These are phyloP conservation scores for Neoniphon sammara DNA, from an alignment of 2,797 vertebrate genomes.

Conservation along the genomic window DNA sequence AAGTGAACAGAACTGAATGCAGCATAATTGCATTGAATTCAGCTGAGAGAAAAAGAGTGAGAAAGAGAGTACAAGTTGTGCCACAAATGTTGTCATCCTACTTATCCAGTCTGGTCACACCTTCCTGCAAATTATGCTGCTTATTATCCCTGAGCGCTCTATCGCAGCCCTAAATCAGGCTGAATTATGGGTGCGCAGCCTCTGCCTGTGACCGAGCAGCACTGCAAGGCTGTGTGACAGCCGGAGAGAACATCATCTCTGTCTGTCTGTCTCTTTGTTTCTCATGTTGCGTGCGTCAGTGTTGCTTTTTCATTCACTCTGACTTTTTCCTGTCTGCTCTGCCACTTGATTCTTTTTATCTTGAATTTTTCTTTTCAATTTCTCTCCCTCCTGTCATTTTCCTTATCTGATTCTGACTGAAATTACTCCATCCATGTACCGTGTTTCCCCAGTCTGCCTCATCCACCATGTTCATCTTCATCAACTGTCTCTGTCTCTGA, in stretches of 20 bases:
- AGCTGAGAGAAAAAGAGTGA: conserved; percentile 27
- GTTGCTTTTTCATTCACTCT: conserved; percentile 26
- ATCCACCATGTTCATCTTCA: not conserved
- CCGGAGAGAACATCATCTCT: conserved; percentile 48
- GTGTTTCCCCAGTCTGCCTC: conserved; percentile 18
- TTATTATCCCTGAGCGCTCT: conserved; percentile 78
- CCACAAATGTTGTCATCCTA: conserved; percentile 48
- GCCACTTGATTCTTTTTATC: conserved; percentile 46
- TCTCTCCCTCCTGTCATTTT: conserved; percentile 41
- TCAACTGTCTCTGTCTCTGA: conserved; percentile 4
- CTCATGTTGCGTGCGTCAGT: conserved; percentile 17
- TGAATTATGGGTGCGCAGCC: conserved; percentile 76
- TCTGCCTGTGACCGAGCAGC: conserved; percentile 62
- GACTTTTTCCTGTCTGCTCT: conserved; percentile 34
- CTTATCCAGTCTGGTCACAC: conserved; percentile 77
- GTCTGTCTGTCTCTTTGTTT: conserved; percentile 50
- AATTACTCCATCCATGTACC: conserved; percentile 16
- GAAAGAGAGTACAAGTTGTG: conserved; percentile 11
- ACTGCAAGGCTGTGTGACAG: conserved; percentile 60
- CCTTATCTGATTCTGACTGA: conserved; percentile 44
- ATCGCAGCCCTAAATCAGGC: conserved; percentile 76
- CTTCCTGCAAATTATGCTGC: conserved; percentile 77
- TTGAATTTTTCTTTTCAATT: conserved; percentile 56
- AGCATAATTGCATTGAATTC: conserved; percentile 29
- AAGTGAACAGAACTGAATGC: conserved; percentile 34